These are phyloP conservation scores for Pangasianodon gigas DNA, from an alignment of 2,113 vertebrate genomes.

Conservation along the genomic window DNA sequence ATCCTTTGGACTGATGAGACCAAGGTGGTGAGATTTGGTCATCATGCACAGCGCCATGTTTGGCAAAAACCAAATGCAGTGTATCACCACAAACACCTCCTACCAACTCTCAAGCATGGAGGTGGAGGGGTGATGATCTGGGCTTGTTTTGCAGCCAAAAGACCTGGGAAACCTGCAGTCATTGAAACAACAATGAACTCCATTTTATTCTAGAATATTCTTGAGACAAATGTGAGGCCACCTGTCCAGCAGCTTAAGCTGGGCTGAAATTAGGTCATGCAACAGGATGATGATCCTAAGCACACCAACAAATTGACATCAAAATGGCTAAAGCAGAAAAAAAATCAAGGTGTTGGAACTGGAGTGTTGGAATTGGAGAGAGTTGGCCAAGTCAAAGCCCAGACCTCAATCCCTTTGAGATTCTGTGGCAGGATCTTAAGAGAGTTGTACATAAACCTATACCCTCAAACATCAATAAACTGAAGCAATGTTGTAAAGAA, in stretches of 20 bases:
- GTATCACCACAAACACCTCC: not conserved
- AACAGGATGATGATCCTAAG: not conserved
- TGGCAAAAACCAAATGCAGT: not conserved
- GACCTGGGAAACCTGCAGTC: too few relatives aligned
- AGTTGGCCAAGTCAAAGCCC: too few relatives aligned
- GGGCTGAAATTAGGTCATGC: not conserved
- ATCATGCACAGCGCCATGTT: not conserved
- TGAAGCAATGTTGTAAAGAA: too few relatives aligned
- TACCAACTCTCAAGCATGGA: too few relatives aligned
- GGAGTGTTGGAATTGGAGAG: too few relatives aligned
- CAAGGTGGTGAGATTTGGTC: not conserved
- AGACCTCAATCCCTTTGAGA: not conserved
- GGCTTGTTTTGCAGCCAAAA: not conserved
- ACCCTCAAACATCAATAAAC: too few relatives aligned
- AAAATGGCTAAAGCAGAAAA: not conserved
- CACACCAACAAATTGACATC: not conserved
- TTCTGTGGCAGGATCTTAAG: not conserved
- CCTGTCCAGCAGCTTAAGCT: not conserved
- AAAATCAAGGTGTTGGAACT: not conserved
- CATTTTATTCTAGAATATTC: not conserved
- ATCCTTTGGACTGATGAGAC: not conserved
- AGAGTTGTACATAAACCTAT: too few relatives aligned
- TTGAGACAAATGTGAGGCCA: not conserved
- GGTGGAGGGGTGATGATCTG: too few relatives aligned
- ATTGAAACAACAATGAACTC: not conserved